A percentile compares a stretch with the other conserved stretches of the same genome.
Conservation (phyloP, 2,888 invertebrate species). For the Callimorpha dominula region DNA sequence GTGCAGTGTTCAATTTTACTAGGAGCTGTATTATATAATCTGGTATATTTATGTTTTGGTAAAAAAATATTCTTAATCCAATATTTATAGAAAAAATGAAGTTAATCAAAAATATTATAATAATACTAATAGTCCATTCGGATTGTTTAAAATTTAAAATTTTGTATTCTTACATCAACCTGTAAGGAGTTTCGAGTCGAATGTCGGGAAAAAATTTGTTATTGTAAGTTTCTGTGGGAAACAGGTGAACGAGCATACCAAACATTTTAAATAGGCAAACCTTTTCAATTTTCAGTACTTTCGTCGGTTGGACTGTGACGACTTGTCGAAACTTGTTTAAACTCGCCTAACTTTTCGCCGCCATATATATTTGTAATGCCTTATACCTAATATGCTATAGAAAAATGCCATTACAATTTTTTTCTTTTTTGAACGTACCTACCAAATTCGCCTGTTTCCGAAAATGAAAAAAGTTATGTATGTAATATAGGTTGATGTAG, state of each 20-base stretch:
- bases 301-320: background rate
- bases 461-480: background rate
- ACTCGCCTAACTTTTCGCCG: too few species aligned
- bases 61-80: slow-evolving; percentile 2
- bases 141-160: background rate
- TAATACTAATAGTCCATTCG: background rate
- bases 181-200: background rate
- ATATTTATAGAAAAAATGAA: slow-evolving; percentile 2
- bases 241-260: background rate
- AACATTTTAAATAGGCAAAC: background rate
- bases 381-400: background rate
- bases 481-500: background rate
- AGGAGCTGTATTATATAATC: slow-evolving; percentile 29
- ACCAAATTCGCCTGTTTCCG: background rate
- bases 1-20: slow-evolving; percentile 28
- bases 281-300: background rate
- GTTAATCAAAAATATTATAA: slow-evolving; percentile 10
- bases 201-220: background rate
- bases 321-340: background rate
- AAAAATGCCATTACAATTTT: background rate
- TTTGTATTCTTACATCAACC: background rate
- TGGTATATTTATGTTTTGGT: background rate
- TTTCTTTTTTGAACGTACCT: background rate
- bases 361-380: background rate
- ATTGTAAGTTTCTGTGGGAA: background rate